Conservation (phyloP, 2,797 vertebrate species). For the Chelmon rostratus region DNA sequence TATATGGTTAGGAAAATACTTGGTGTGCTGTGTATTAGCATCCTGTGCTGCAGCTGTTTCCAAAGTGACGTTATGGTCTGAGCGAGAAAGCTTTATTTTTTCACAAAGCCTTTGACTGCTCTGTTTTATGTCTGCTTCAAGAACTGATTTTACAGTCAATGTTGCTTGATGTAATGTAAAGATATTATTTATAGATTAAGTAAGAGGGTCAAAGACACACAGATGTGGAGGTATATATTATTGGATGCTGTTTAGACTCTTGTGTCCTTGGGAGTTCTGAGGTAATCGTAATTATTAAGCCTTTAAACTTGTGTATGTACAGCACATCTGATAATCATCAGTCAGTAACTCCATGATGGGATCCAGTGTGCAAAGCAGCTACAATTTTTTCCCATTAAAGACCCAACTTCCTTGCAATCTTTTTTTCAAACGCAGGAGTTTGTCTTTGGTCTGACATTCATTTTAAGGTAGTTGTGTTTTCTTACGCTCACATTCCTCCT, state of each 20-base stretch:
- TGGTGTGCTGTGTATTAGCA: conserved; percentile 30
- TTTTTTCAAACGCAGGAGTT: background rate
- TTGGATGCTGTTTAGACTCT: background rate
- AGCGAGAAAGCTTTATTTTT: background rate
- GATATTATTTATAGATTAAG: conserved; percentile 7
- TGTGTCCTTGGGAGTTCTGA: background rate
- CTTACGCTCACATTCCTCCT: background rate
- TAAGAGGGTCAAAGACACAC: background rate
- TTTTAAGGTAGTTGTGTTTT: background rate
- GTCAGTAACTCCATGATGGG: background rate
- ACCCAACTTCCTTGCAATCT: background rate
- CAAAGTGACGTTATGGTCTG: conserved; percentile 35
- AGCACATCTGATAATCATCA: background rate
- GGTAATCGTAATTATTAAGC: background rate
- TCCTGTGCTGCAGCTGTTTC: conserved; percentile 35
- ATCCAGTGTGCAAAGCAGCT: background rate
- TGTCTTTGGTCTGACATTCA: conserved; percentile 2
- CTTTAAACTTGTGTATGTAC: background rate
- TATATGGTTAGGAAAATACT: conserved; percentile 53
- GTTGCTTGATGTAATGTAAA: conserved; percentile 5
- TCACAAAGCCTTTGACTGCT: background rate
- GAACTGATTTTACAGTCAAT: background rate
- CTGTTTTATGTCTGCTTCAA: background rate
- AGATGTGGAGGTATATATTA: background rate
- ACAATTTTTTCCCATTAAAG: background rate